Conservation (phyloP, 2,888 invertebrate genomes). For the Tuta absoluta region DNA sequence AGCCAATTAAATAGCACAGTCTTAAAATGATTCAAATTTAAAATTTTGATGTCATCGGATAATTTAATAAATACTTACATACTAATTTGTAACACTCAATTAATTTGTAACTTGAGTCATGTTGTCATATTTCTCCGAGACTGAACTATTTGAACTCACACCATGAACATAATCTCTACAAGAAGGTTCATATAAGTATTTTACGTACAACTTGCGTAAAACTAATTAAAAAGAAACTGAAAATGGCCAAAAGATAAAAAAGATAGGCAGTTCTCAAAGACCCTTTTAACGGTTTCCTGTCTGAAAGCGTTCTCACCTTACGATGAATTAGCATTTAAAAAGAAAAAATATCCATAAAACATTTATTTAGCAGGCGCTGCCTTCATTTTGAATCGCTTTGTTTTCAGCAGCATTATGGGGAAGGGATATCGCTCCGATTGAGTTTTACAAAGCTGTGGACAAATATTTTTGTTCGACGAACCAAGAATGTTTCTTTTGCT, state of each 20-base stretch:
- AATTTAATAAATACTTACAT: no score
- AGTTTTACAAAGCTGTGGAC: conserved; percentile 43
- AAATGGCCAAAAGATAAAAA: conserved; percentile 23
- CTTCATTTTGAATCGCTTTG: conserved; percentile 47
- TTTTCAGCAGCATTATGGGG: conserved; percentile 45
- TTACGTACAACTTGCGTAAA: no score
- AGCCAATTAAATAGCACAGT: no score
- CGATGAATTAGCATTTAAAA: conserved; percentile 55
- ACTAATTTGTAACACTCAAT: no score
- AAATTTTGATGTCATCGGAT: no score
- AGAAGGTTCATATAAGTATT: no score
- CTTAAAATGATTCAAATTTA: no score
- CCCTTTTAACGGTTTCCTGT: conserved; percentile 28
- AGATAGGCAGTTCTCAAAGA: conserved; percentile 23
- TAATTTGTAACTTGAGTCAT: no score
- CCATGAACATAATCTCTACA: no score
- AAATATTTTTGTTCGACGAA: conserved; percentile 44
- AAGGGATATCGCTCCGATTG: conserved; percentile 54
- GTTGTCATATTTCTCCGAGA: no score
- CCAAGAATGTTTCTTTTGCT: conserved; percentile 26
- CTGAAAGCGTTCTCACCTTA: conserved; percentile 35
- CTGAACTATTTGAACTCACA: no score
- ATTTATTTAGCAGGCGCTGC: conserved; percentile 47
- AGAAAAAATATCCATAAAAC: conserved; percentile 55
- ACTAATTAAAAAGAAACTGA: conserved; percentile 25